phyloP scores from a whole-genome alignment of 37 sponge, comb jelly and placozoan species.

The Eunapius fragilis region DNA sequence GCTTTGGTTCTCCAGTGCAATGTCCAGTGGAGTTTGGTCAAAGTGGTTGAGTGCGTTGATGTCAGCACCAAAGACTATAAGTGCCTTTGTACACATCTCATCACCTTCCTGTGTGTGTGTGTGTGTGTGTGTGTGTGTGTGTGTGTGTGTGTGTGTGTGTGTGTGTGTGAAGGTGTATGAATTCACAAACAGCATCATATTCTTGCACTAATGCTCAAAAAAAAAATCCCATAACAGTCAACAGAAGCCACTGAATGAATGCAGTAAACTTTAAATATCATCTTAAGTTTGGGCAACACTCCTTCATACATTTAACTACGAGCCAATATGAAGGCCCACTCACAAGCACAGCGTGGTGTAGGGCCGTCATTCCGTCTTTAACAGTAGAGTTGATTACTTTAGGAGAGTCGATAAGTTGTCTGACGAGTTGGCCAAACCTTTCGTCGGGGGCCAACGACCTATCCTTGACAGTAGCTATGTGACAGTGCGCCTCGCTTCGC shows the following conservation, averaged over 20 bases:
- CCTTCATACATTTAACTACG: too few species aligned
- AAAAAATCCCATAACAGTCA: neutral
- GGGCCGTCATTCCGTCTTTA: neutral
- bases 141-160: neutral
- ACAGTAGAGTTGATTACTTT: neutral
- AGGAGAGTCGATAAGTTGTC: neutral
- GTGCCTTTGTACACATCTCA: conserved; percentile 37
- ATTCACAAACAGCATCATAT: neutral
- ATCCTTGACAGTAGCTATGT: neutral
- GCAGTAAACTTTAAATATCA: neutral
- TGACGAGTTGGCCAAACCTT: neutral
- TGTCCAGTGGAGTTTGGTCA: conserved; percentile 53
- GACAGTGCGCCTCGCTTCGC: neutral
- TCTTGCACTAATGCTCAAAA: neutral
- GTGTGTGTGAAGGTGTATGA: neutral
- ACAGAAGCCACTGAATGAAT: neutral
- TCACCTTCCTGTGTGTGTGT: conserved; percentile 27
- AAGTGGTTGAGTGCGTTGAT: conserved; percentile 25
- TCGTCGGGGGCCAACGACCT: neutral
- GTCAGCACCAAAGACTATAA: conserved; percentile 64
- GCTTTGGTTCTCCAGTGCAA: conserved; percentile 6
- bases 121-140: conserved; percentile 7
- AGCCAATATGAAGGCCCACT: neutral
- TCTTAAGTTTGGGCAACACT: too few species aligned
- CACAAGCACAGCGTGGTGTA: neutral